phyloP scores from a whole-genome alignment of 2,113 vertebrate species.

The Cyprinodon tularosa region DNA sequence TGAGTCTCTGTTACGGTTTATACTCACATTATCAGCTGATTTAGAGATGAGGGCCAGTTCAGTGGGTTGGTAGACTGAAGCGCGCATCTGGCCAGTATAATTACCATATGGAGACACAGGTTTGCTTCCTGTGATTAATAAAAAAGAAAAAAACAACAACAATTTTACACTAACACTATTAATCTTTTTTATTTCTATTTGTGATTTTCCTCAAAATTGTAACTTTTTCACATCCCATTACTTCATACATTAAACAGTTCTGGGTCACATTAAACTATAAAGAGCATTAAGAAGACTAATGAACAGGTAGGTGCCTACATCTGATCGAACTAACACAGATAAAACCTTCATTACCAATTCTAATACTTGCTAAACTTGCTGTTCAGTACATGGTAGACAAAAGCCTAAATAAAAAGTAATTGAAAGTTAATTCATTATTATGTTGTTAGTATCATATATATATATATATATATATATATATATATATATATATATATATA shows the following conservation, averaged over 20 bases:
- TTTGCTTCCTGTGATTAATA: constrained; percentile 79
- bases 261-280: constrained; percentile 8
- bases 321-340: not conserved
- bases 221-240: not conserved
- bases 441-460: no score
- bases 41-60: constrained; percentile 94
- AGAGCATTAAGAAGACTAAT: constrained; percentile 30
- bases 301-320: constrained; percentile 14
- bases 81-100: constrained; percentile 90
- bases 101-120: constrained; percentile 91
- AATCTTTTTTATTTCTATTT: not conserved
- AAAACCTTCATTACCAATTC: not conserved
- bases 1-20: not conserved
- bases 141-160: not conserved
- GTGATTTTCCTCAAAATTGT: not conserved
- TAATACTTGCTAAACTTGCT: no score
- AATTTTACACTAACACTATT: not conserved
- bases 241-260: constrained; percentile 18
- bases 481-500: no score
- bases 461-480: no score
- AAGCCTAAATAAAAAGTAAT: no score
- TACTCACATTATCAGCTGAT: constrained; percentile 80
- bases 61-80: constrained; percentile 93
- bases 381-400: no score
- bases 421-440: no score